phyloP scores from a whole-genome alignment of 2,113 vertebrate species.

The Chunga burmeisteri region DNA sequence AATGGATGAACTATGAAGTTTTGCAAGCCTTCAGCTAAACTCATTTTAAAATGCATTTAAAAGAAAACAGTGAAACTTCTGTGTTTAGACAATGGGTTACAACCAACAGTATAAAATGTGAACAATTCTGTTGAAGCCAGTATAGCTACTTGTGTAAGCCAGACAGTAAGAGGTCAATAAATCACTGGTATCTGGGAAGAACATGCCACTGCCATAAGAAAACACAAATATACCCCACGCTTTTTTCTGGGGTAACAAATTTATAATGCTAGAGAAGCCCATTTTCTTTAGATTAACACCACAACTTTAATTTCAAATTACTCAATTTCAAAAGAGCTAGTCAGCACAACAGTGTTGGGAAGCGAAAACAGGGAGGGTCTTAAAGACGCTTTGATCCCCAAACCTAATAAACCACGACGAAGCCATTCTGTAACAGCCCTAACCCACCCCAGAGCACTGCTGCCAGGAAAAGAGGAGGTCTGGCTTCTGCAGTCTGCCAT shows the following conservation, averaged over 20 bases:
- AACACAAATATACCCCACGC: not conserved
- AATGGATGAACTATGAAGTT: not conserved
- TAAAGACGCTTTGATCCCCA: not conserved
- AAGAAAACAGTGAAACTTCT: not conserved
- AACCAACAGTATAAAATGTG: not conserved
- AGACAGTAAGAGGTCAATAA: not conserved
- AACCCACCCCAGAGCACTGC: not conserved
- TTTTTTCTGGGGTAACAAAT: not conserved
- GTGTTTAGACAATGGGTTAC: not conserved
- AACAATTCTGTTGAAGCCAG: not conserved
- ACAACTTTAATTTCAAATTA: not conserved
- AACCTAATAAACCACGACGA: fast-evolving
- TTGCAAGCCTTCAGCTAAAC: not conserved
- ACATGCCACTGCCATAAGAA: not conserved
- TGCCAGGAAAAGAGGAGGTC: not conserved
- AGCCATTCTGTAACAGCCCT: not conserved
- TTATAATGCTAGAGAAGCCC: not conserved
- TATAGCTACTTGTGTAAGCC: not conserved
- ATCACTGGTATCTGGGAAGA: not conserved
- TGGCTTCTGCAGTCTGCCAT: not conserved
- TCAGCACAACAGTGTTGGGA: not conserved
- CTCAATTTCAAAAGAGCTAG: not conserved
- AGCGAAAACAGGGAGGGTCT: not conserved
- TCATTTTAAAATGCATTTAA: not conserved
- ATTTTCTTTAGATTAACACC: not conserved